phyloP scores from a whole-genome alignment of 2,888 invertebrate species.

The Agriopis marginaria region DNA sequence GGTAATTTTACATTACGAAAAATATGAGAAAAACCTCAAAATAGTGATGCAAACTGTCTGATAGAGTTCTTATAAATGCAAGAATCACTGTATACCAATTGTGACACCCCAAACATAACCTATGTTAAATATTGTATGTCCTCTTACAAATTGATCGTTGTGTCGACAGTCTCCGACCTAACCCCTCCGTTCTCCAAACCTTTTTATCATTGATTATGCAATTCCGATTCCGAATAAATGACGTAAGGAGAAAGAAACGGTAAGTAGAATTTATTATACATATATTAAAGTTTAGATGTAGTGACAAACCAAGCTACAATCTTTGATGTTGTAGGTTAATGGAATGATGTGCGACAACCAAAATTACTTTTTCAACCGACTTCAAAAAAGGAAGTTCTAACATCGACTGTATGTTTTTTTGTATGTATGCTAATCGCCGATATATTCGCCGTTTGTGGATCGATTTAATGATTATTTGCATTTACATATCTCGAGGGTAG shows the following conservation, averaged over 20 bases:
- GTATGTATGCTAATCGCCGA: no score
- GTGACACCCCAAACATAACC: neutral
- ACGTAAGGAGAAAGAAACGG: constrained; percentile 15
- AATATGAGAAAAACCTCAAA: no score
- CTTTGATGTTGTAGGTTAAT: neutral
- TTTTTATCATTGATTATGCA: constrained; percentile 4
- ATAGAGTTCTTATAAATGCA: neutral
- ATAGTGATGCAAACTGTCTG: neutral
- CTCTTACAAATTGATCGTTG: neutral
- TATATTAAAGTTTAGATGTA: neutral
- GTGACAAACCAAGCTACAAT: constrained; percentile 5
- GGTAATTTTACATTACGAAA: no score
- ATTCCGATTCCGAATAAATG: constrained; percentile 12
- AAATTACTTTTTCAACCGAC: no score
- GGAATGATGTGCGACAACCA: no score
- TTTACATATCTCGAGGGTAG: no score
- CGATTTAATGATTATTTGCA: no score
- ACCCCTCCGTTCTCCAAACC: constrained; percentile 4
- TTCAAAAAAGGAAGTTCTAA: no score
- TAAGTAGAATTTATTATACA: constrained; percentile 3
- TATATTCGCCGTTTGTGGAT: no score
- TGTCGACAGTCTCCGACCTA: neutral
- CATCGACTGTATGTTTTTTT: no score
- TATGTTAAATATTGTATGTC: constrained; percentile 8
- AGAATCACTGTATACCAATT: neutral